Percentiles rank a stretch among this genome's conserved stretches.
These are phyloP conservation scores for Micromussa lordhowensis DNA, from an alignment of 92 coral and sea anemone species.

Conservation along the genomic window DNA sequence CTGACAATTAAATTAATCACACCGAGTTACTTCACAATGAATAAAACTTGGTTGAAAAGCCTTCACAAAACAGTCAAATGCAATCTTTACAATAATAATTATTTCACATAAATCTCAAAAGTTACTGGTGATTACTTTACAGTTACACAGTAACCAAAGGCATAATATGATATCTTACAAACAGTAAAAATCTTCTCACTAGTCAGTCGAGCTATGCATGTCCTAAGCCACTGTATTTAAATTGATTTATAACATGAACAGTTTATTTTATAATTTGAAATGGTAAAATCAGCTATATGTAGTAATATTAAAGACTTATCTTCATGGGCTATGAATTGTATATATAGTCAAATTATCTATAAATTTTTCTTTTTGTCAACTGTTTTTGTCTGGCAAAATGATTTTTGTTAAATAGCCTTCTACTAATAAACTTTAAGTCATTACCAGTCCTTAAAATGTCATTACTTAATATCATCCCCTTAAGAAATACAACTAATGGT, in stretches of 20 bases:
- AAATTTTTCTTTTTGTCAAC: conserved; percentile 1
- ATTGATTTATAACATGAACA: not conserved
- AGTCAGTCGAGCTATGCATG: not conserved
- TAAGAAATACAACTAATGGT: not conserved
- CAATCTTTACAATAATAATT: conserved; percentile 32
- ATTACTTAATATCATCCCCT: not conserved
- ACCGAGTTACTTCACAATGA: not conserved
- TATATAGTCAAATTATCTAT: conserved; percentile 16
- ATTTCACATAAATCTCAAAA: conserved; percentile 20
- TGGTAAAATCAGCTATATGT: conserved; percentile 22
- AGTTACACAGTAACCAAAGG: conserved; percentile 89
- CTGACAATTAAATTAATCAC: not conserved
- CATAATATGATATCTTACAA: conserved; percentile 35
- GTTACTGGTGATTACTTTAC: conserved; percentile 74
- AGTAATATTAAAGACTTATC: not conserved
- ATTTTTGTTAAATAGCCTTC: not conserved
- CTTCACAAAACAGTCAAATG: not conserved
- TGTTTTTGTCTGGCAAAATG: not conserved
- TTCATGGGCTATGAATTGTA: not conserved
- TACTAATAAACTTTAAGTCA: not conserved
- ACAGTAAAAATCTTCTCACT: conserved; percentile 19
- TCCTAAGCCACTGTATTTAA: not conserved
- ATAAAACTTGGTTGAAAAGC: conserved; percentile 2
- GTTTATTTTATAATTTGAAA: not conserved
- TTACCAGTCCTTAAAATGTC: not conserved